Conservation (phyloP, 2,797 vertebrate genomes). For the Jordanella pulchra region DNA sequence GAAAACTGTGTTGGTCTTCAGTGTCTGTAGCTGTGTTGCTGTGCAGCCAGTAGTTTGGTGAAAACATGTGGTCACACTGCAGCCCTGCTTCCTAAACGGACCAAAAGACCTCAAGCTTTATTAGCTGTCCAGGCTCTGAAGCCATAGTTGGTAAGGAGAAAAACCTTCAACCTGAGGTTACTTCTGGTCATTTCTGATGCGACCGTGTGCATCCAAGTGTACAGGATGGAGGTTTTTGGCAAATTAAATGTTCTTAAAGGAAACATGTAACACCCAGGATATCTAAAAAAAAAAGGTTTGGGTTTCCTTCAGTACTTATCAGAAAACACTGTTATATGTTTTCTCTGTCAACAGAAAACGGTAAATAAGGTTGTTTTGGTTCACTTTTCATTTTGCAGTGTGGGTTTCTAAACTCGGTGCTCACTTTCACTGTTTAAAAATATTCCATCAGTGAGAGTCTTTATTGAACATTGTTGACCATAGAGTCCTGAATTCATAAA, state of each 20-base stretch:
- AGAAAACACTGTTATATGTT: slow-evolving; percentile 62
- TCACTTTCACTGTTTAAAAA: slow-evolving; percentile 3
- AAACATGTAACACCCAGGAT: slow-evolving; percentile 41
- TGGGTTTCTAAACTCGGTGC: slow-evolving; percentile 27
- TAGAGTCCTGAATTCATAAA: slow-evolving; percentile 23
- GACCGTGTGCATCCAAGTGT: slow-evolving; percentile 43
- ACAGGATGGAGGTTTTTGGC: slow-evolving; percentile 38
- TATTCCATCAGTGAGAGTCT: slow-evolving; percentile 2
- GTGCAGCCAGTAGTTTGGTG: slow-evolving; percentile 17
- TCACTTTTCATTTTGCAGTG: slow-evolving; percentile 20
- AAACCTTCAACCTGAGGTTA: slow-evolving; percentile 37
- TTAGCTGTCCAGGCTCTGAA: slow-evolving; percentile 46
- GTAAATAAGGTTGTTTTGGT: slow-evolving; percentile 17
- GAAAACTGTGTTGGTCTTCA: neutral
- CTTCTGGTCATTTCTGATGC: slow-evolving; percentile 54
- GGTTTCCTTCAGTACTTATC: slow-evolving; percentile 28
- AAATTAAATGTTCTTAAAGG: slow-evolving; percentile 41
- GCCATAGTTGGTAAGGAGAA: slow-evolving; percentile 42
- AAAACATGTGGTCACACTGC: slow-evolving; percentile 48
- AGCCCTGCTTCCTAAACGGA: slow-evolving; percentile 63
- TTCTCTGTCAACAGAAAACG: slow-evolving; percentile 59
- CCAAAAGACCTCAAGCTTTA: slow-evolving; percentile 55
- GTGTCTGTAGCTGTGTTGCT: slow-evolving; percentile 42
- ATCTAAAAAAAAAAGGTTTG: slow-evolving; percentile 38
- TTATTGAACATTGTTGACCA: slow-evolving; percentile 10